Evolutionary conservation across 2,888 invertebrate genomes (phyloP).

Genomic region (Glyphotaelius pellucidus): DNA sequence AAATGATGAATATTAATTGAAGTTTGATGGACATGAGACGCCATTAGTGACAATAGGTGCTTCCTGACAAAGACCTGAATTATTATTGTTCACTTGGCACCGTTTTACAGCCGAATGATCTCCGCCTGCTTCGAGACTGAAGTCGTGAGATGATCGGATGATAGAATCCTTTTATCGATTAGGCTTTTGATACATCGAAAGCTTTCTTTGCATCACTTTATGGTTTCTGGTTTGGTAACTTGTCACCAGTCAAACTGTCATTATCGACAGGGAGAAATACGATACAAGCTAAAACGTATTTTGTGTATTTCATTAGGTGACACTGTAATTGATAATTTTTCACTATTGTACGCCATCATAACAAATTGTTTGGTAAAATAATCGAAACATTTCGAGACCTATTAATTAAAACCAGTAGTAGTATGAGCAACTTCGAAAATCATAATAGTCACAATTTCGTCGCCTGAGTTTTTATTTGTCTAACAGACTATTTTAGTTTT

Average conservation of each 20-base stretch:
- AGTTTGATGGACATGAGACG: constrained; percentile 7
- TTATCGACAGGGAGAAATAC: not conserved
- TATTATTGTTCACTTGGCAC: not conserved
- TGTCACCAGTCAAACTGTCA: not conserved
- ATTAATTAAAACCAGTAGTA: no score
- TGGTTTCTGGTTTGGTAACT: not conserved
- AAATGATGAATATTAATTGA: constrained; percentile 24
- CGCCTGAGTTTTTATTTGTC: no score
- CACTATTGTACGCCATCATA: not conserved
- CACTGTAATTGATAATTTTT: not conserved
- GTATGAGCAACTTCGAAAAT: no score
- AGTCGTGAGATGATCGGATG: not conserved
- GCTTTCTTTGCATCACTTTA: not conserved
- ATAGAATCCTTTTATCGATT: not conserved
- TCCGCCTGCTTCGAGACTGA: not conserved
- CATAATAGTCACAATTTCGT: no score
- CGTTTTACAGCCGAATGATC: not conserved
- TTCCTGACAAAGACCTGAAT: constrained; percentile 7
- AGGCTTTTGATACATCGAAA: not conserved
- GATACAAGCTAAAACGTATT: not conserved
- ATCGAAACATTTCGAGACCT: no score
- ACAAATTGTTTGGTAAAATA: not conserved
- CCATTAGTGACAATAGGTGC: constrained; percentile 1
- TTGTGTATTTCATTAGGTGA: not conserved
- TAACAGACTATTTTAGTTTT: no score